Conservation (phyloP, 2,888 invertebrate species). For the Athalia rosae region DNA sequence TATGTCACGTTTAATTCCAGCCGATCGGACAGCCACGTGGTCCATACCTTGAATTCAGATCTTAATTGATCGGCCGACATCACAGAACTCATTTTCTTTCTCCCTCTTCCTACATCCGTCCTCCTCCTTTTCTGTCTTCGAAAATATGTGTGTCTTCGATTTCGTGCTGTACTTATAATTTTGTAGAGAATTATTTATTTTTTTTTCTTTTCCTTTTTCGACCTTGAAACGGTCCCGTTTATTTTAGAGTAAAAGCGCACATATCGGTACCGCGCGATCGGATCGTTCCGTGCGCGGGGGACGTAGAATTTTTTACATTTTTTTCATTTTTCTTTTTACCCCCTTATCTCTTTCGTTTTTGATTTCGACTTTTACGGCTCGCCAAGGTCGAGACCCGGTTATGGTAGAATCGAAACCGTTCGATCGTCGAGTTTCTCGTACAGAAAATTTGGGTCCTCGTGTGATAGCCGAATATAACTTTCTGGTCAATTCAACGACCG, state of each 20-base stretch:
- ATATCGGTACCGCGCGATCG: background rate
- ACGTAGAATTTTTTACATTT: background rate
- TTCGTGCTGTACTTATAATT: background rate
- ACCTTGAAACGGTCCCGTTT: background rate
- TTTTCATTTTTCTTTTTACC: background rate
- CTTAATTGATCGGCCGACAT: background rate
- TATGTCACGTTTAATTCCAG: constrained; percentile 36
- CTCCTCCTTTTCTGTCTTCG: no score
- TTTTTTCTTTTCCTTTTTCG: background rate
- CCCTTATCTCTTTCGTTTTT: background rate
- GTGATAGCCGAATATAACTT: background rate
- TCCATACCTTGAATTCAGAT: constrained; percentile 10
- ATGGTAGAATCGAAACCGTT: background rate
- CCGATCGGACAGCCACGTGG: constrained; percentile 35
- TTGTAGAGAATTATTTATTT: background rate
- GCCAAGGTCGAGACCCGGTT: background rate
- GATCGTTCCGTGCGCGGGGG: background rate
- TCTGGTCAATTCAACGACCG: background rate
- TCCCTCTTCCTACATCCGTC: background rate
- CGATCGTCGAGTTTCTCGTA: background rate
- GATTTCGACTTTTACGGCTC: background rate
- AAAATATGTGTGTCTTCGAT: no score
- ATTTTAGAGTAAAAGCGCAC: background rate
- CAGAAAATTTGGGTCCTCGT: constrained; percentile 16
- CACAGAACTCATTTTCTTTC: background rate